phyloP scores from a whole-genome alignment of 1,140 invertebrate species.

The Euwallacea fornicatus region DNA sequence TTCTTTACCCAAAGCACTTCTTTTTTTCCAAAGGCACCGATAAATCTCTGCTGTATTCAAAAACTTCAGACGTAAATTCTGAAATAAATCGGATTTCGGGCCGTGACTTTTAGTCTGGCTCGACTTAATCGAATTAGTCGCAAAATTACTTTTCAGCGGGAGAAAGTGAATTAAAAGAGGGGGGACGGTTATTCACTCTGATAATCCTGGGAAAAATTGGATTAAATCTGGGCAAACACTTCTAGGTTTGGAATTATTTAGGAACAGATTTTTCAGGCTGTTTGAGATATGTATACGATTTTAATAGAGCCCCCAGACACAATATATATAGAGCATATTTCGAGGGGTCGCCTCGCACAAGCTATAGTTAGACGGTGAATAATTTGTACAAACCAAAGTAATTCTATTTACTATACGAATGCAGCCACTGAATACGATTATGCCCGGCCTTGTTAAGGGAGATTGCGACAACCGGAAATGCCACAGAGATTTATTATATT shows the following conservation, averaged over 20 bases:
- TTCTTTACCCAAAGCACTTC: too few species aligned
- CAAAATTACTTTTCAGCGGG: slow-evolving; percentile 31
- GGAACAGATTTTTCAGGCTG: too few species aligned
- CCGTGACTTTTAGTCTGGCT: slow-evolving; percentile 30
- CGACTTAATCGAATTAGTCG: slow-evolving; percentile 29
- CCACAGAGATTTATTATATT: slow-evolving; percentile 4
- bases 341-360: too few species aligned
- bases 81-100: slow-evolving; percentile 33
- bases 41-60: slow-evolving; percentile 28
- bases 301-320: too few species aligned
- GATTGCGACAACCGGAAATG: slow-evolving; percentile 4
- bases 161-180: slow-evolving; percentile 24
- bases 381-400: not conserved
- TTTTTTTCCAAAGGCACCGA: not conserved
- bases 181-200: slow-evolving; percentile 11
- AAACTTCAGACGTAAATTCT: slow-evolving; percentile 32
- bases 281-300: too few species aligned
- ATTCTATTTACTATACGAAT: slow-evolving; percentile 6
- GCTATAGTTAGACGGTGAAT: not conserved
- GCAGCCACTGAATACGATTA: slow-evolving; percentile 1
- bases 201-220: slow-evolving; percentile 13
- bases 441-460: not conserved
- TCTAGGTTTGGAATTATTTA: too few species aligned
- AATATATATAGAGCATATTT: too few species aligned
- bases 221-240: not conserved